Conservation (phyloP, 2,888 invertebrate species). For the Chouioia cunea region DNA sequence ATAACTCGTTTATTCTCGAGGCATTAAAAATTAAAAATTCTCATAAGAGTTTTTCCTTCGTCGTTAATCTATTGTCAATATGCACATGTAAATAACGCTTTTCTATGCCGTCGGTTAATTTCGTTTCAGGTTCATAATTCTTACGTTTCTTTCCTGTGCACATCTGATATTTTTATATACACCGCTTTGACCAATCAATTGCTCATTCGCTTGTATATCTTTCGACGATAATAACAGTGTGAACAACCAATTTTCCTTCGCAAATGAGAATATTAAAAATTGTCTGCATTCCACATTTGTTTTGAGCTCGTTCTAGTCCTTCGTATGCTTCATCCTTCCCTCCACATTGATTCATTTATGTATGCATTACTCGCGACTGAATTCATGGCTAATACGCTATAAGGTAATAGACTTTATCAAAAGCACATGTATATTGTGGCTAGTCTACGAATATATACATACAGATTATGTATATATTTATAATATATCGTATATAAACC, state of each 20-base stretch:
- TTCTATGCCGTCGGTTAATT: background rate
- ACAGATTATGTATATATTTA: conserved; percentile 44
- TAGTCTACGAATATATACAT: conserved; percentile 58
- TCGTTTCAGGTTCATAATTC: conserved; percentile 22
- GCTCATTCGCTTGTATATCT: background rate
- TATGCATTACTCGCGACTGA: conserved; percentile 56
- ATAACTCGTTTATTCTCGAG: conserved; percentile 4
- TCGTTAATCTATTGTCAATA: conserved; percentile 43
- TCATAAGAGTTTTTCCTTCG: conserved; percentile 30
- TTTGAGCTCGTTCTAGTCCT: background rate
- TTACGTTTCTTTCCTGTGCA: background rate
- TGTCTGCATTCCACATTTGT: background rate
- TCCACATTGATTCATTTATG: conserved; percentile 36
- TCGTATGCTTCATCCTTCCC: background rate
- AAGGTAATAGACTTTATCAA: conserved; percentile 63
- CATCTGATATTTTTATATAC: conserved; percentile 15
- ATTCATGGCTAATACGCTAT: conserved; percentile 55
- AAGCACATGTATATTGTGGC: conserved; percentile 66
- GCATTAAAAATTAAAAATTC: conserved; percentile 32
- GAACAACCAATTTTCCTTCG: background rate
- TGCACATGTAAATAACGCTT: conserved; percentile 24
- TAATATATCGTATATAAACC: conserved; percentile 54
- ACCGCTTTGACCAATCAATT: conserved; percentile 1
- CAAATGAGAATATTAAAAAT: background rate
- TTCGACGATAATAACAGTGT: background rate